Conservation (phyloP, 53 echinoderm and acorn worm species). For the Echinarachnius parma region DNA sequence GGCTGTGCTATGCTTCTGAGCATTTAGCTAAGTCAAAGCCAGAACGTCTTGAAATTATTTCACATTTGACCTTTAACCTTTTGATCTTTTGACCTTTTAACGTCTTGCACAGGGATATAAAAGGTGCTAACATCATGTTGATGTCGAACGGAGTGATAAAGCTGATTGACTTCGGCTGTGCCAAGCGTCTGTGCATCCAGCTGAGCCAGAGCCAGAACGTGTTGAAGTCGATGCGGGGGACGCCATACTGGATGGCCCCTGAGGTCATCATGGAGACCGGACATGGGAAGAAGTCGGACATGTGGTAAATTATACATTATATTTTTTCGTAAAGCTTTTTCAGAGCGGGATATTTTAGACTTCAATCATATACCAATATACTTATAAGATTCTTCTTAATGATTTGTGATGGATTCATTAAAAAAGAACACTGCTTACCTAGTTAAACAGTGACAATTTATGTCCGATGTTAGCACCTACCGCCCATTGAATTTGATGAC, state of each 20-base stretch:
- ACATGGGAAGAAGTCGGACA: slow-evolving; percentile 89
- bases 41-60: slow-evolving; percentile 76
- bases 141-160: slow-evolving; percentile 97
- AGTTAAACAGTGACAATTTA: too few species aligned
- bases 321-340: too few species aligned
- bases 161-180: slow-evolving; percentile 94
- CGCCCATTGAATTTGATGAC: too few species aligned
- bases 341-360: too few species aligned
- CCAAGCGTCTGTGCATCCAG: slow-evolving; percentile 85
- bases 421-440: too few species aligned
- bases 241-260: slow-evolving; percentile 99
- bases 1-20: slow-evolving; percentile 45
- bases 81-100: neutral
- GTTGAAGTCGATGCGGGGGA: slow-evolving; percentile 93
- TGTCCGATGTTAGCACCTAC: too few species aligned
- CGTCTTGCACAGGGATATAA: slow-evolving; percentile 74
- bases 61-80: neutral
- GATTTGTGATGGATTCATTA: too few species aligned
- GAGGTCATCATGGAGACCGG: slow-evolving; percentile 98
- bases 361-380: too few species aligned
- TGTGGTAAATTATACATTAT: slow-evolving; percentile 70
- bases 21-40: slow-evolving; percentile 88
- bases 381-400: too few species aligned
- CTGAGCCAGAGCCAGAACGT: slow-evolving; percentile 94
- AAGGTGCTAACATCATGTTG: slow-evolving; percentile 95